Percentiles rank a stretch among this genome's conserved stretches.
These are phyloP conservation scores for Steinernema khuongi DNA, from an alignment of 1,140 invertebrate genomes.

Conservation along the genomic window DNA sequence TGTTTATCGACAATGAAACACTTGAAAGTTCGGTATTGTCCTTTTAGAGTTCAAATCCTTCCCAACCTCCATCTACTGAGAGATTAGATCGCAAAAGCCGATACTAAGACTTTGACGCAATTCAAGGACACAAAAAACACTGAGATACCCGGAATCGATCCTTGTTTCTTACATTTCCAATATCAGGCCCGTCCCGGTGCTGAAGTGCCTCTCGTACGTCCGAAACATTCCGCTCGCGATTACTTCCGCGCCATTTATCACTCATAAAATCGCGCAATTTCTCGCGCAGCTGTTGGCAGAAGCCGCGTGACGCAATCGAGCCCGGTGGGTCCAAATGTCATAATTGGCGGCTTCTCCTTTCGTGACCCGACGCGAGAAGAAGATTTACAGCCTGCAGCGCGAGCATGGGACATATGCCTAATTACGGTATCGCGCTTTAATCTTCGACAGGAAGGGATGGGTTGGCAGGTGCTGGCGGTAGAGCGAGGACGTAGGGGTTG, in stretches of 20 bases:
- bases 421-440: slow-evolving; percentile 2
- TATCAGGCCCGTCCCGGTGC: too few relatives aligned
- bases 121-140: too few relatives aligned
- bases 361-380: background rate
- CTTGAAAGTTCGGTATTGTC: too few relatives aligned
- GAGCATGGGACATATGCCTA: background rate
- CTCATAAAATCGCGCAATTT: slow-evolving; percentile 14
- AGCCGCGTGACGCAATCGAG: background rate
- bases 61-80: too few relatives aligned
- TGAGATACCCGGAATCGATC: too few relatives aligned
- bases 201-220: background rate
- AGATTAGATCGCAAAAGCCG: too few relatives aligned
- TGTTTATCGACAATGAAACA: too few relatives aligned
- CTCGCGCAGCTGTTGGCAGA: slow-evolving; percentile 11
- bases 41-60: too few relatives aligned
- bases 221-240: background rate
- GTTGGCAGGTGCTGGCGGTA: background rate
- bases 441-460: background rate
- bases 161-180: too few relatives aligned
- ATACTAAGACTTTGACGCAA: too few relatives aligned
- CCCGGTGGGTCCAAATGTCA: background rate
- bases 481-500: background rate
- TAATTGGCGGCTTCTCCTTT: slow-evolving; percentile 13
- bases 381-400: slow-evolving; percentile 5
- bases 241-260: background rate